Evolutionary conservation across 2,113 vertebrate species (phyloP).

Genomic region (Chloropsis cyanopogon): DNA sequence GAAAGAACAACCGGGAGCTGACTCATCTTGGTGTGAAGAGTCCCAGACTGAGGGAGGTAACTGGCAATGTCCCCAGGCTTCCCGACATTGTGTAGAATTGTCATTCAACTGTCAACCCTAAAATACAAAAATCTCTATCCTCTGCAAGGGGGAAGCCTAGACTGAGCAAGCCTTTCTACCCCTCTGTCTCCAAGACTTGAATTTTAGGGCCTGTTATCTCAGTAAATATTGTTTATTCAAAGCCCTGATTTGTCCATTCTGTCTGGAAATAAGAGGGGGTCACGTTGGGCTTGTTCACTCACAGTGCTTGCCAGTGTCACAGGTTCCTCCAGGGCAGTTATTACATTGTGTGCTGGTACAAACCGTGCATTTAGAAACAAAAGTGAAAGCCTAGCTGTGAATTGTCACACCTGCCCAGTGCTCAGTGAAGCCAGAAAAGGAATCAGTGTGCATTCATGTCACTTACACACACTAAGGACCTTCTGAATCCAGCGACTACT

Average conservation of each 20-base stretch:
- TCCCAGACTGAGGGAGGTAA: neutral
- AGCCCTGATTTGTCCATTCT: neutral
- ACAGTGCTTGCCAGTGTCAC: neutral
- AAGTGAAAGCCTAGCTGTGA: neutral
- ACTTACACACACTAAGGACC: neutral
- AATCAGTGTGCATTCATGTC: neutral
- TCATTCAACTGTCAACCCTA: neutral
- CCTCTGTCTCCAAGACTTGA: neutral
- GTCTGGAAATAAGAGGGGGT: neutral
- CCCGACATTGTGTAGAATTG: rapidly evolving
- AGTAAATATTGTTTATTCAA: neutral
- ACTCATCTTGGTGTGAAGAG: neutral
- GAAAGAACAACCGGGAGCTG: neutral
- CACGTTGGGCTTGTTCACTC: neutral
- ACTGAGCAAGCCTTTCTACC: neutral
- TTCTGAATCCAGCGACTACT: neutral
- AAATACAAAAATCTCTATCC: neutral
- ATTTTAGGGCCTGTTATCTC: neutral
- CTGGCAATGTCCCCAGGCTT: neutral
- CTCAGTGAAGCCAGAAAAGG: neutral
- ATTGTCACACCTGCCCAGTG: neutral
- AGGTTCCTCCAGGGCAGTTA: neutral
- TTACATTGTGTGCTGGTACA: neutral
- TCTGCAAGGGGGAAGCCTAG: neutral
- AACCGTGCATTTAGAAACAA: neutral